Conservation (phyloP, 2,888 invertebrate genomes). For the Geophilus truncorum region DNA sequence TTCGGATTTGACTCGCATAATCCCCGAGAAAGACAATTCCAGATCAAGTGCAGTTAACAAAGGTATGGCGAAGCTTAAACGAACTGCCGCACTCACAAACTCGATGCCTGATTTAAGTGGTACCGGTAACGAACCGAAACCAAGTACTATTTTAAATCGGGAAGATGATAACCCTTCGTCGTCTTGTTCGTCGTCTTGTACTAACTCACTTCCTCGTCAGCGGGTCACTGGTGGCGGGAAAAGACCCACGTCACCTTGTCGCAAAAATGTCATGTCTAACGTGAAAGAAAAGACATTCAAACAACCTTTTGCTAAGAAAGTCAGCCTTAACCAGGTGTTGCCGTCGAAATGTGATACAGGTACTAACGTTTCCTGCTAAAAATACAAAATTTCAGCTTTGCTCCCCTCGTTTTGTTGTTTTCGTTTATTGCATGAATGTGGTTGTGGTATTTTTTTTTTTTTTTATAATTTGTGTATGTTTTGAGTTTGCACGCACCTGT, state of each 20-base stretch:
- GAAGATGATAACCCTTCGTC: constrained; percentile 41
- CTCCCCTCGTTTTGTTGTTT: constrained; percentile 23
- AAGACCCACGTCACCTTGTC: constrained; percentile 38
- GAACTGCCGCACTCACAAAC: constrained; percentile 32
- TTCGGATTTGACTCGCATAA: constrained; percentile 68
- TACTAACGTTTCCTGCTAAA: neutral
- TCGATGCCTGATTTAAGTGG: constrained; percentile 28
- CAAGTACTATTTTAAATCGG: neutral
- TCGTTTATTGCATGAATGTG: constrained; percentile 30
- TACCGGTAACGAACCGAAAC: constrained; percentile 28
- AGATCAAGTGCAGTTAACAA: constrained; percentile 40
- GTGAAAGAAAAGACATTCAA: neutral
- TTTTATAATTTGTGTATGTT: constrained; percentile 18
- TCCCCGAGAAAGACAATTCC: constrained; percentile 53
- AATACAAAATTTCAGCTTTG: neutral
- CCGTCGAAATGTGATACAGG: constrained; percentile 54
- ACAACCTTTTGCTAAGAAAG: constrained; percentile 53
- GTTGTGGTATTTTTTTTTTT: constrained; percentile 30
- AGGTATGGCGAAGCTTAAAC: constrained; percentile 41
- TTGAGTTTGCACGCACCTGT: constrained; percentile 16
- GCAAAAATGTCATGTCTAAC: constrained; percentile 32
- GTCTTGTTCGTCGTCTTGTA: neutral
- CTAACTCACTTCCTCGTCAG: constrained; percentile 16
- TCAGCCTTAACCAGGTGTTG: constrained; percentile 53
- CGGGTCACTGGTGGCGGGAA: constrained; percentile 35